Conservation (phyloP, 2,797 vertebrate species). For the Iguana delicatissima region DNA sequence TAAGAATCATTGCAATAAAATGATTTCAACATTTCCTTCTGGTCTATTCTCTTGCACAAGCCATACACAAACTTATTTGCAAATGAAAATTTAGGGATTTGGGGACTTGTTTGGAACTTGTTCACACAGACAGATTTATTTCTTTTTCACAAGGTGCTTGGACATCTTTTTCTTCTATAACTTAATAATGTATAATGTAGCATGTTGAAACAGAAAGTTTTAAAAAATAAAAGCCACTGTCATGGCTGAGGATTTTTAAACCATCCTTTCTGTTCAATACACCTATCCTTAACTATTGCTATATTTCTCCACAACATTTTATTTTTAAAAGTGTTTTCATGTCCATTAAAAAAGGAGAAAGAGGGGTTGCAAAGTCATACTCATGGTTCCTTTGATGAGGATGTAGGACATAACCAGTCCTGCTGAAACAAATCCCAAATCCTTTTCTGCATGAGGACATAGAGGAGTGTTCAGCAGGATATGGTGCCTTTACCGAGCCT, state of each 20-base stretch:
- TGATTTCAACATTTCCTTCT: neutral
- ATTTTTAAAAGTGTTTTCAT: neutral
- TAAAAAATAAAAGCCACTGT: neutral
- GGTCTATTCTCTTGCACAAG: neutral
- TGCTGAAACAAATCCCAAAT: no score
- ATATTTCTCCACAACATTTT: neutral
- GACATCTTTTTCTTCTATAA: no score
- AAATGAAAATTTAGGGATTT: neutral
- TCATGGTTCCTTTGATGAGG: neutral
- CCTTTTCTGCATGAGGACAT: neutral
- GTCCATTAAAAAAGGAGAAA: neutral
- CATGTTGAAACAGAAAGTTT: no score
- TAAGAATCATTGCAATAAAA: neutral
- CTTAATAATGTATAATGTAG: no score
- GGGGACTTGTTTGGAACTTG: neutral
- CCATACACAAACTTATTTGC: neutral
- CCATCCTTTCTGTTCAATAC: neutral
- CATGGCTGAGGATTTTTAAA: neutral
- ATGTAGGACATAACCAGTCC: neutral
- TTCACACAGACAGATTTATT: neutral
- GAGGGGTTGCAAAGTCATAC: neutral
- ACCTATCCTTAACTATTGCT: neutral
- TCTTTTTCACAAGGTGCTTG: no score
- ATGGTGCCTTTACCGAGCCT: no score
- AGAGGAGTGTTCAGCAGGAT: neutral